A percentile compares a stretch with the other conserved stretches of the same genome.
These are phyloP conservation scores for Notechis scutatus DNA, from an alignment of 2,113 vertebrate species.

Conservation along the genomic window DNA sequence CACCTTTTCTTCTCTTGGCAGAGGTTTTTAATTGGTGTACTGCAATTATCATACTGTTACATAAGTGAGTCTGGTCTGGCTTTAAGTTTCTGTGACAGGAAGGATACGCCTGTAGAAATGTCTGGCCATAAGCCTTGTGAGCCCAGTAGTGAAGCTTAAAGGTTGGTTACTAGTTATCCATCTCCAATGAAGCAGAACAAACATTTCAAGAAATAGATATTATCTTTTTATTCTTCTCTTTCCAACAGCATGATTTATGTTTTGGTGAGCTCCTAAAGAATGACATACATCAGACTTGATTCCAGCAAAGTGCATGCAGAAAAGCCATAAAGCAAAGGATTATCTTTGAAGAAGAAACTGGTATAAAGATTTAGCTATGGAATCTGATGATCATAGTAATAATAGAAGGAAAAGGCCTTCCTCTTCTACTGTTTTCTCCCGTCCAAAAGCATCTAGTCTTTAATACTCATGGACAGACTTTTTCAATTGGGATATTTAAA, in stretches of 20 bases:
- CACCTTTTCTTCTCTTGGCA: too few species aligned
- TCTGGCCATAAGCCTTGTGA: not conserved
- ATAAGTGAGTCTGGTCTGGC: not conserved
- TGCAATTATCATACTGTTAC: not conserved
- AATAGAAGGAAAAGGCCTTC: conserved; percentile 53
- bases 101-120: not conserved
- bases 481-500: conserved; percentile 60
- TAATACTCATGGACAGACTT: conserved; percentile 75
- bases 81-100: not conserved
- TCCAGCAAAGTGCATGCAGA: conserved; percentile 76
- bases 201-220: not conserved
- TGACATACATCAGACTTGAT: conserved; percentile 54
- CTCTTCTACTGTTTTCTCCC: conserved; percentile 50
- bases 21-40: not conserved
- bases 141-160: not conserved
- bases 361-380: conserved; percentile 54
- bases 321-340: conserved; percentile 67
- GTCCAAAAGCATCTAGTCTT: conserved; percentile 68
- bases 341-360: conserved; percentile 65
- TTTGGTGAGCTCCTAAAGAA: conserved; percentile 94
- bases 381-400: conserved; percentile 57
- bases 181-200: accelerated
- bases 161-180: not conserved
- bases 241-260: conserved; percentile 97
- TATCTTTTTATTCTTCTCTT: conserved; percentile 53